Conservation (phyloP, 2,113 vertebrate species). For the Lepus europaeus region DNA sequence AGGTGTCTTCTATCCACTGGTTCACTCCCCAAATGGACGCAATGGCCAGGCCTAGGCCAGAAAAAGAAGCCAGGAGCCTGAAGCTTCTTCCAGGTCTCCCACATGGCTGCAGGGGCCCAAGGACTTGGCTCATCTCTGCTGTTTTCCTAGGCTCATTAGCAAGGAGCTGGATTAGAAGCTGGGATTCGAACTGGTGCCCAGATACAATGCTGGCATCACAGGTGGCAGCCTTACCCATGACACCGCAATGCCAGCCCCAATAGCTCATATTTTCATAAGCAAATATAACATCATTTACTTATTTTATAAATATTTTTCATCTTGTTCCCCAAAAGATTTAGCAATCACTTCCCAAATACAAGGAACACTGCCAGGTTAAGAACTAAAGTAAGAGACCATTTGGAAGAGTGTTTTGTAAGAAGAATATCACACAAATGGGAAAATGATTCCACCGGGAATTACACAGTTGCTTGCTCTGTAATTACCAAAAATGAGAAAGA, state of each 20-base stretch:
- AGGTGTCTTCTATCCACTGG: no score
- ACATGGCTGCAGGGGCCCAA: no score
- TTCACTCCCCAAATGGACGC: no score
- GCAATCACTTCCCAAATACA: neutral
- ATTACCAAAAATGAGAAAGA: constrained; percentile 54
- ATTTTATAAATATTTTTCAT: neutral
- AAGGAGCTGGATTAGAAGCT: no score
- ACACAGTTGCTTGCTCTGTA: constrained; percentile 23
- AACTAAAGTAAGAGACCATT: constrained; percentile 5
- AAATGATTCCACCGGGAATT: constrained; percentile 27
- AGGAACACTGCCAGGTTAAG: constrained; percentile 9
- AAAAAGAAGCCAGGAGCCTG: no score
- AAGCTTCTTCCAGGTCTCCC: no score
- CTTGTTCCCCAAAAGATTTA: neutral
- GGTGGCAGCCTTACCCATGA: no score
- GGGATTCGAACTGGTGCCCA: no score
- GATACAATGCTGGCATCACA: no score
- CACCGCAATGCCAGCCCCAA: neutral
- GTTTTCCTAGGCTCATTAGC: no score
- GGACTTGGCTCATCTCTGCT: no score
- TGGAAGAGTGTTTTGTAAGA: constrained; percentile 39
- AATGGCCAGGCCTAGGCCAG: no score
- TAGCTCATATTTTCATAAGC: neutral
- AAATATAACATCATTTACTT: neutral
- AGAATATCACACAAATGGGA: constrained; percentile 16